Base-by-base conservation (phyloP, 2,888 invertebrate species). In the Drosophila multiciliata region DNA sequence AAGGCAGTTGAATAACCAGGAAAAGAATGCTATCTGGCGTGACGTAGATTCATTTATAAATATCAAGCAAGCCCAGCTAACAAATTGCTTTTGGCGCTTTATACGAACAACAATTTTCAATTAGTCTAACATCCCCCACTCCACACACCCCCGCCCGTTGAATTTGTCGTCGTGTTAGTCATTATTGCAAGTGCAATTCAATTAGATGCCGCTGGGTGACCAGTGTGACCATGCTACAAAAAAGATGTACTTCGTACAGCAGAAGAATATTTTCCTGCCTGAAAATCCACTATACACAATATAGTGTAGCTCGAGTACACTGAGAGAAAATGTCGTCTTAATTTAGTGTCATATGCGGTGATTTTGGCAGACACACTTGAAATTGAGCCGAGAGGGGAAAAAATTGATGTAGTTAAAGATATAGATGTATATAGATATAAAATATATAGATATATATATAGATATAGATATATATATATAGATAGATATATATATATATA, bases 151-250 rank as follows among this genome's bases (percentile, higher is more conserved):
- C n/a, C 32, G 12, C 12, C 20, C 12, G 54, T 36, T 36, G 6
- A 36, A 54, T 45, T 45, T 45, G 54, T 17, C 36, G 29, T 36
- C 48, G 23, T 50, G 38, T 9, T 61, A 54, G 38, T 67, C 78
- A 87, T 89, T 89, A 83, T 73, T 53, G 69, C 68, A 68, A 45
- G 57, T 73, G 82, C 85, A 89, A 89, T 87, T 85, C 85, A 84
- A 87, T 89, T 89, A 84, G 87, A 78, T 57, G 76, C 73, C 67
- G 57, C 53, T 59, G 66, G 69, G 26, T 29, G 55, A 38, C 26
- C 38, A 38, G 38, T 29, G 36, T 55, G 23, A 54, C 53, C 17
- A 53, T 35, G 54, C 17, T 11, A 7, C 36, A 38, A 20, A 11
- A 53, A 15, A 53, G 4, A 26, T 54, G 23, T 29, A 29, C 29